Base-by-base conservation (phyloP, 2,888 invertebrate species). In the Scrobipalpa costella region DNA sequence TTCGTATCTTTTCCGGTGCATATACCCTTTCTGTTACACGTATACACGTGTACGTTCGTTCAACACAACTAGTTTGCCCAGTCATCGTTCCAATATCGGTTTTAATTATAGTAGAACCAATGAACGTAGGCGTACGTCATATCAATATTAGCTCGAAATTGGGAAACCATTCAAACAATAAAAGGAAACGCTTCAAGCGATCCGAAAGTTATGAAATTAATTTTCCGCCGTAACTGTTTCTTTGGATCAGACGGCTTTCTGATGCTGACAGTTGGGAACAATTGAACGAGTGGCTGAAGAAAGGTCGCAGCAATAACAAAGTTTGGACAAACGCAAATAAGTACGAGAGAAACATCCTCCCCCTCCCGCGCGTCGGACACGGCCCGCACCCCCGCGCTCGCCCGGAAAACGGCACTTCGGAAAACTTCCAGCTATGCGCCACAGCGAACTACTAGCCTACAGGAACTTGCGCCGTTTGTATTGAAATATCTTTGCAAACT, bases 401-500 rank as follows among this genome's bases (percentile, higher is more conserved):
- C 44, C 59, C 55, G 17, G 27, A 27, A 55, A 55, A 55, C 55
- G 55, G 34, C 55, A 27, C 55, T 55, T 55, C 55, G 55, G 15
- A 34, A 38, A 59, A 59, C 59, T 59, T 34, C 44, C 13, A 44
- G 44, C 59, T 44, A 59, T 27, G 59, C 59, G 59, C 44, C 44
- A 27, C 40, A 27, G 27, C 27, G 52, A 52, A 52, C 50, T 34
- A 21, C 59, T 59, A n/a, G 27, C 44, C 59, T 59, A 59, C 27
- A 27, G 34, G 27, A 55, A 59, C 44, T 44, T 59, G 21, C 21
- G 27, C 44, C 59, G 15, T 59, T 59, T 59, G 59, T 59, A 59
- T 44, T 40, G 44, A 59, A 59, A 59, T 59, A 59, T 44, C 44
- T 59, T 44, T 7, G 59, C 59, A 21, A 57, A 59, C 59, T 44